These are phyloP conservation scores for Acipenser transmontanus DNA, from an alignment of 2,797 vertebrate genomes.

Conservation along the genomic window DNA sequence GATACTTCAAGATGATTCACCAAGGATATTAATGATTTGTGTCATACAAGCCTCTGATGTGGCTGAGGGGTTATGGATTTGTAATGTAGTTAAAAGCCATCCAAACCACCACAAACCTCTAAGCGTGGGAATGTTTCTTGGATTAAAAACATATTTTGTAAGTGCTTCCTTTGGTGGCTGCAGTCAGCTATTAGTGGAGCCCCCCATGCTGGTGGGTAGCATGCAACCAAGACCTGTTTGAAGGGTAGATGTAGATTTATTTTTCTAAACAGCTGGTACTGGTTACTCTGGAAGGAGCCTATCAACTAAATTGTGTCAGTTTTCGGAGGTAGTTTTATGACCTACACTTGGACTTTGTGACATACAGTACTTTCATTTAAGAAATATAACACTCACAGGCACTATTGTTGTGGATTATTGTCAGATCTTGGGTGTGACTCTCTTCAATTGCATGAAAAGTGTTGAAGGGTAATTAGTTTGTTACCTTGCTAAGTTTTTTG, in stretches of 20 bases:
- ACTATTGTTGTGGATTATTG: too few species aligned
- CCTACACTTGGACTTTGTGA: too few species aligned
- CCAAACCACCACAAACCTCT: not conserved
- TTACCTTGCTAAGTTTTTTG: too few species aligned
- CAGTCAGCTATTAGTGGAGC: not conserved
- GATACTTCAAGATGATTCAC: not conserved
- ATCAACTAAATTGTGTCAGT: too few species aligned
- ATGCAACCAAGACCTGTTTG: constrained; percentile 2
- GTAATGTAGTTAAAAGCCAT: constrained; percentile 16
- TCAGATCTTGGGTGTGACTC: too few species aligned
- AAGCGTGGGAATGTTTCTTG: not conserved
- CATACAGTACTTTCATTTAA: too few species aligned
- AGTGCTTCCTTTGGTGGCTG: not conserved
- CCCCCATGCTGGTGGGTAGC: not conserved
- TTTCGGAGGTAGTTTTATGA: too few species aligned
- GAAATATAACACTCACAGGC: too few species aligned
- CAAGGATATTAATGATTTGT: constrained; percentile 1
- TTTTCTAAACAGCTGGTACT: too few species aligned
- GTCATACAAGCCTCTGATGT: constrained; percentile 6
- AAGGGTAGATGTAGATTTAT: not conserved
- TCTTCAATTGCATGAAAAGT: too few species aligned
- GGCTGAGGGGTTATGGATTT: not conserved
- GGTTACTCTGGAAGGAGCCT: too few species aligned
- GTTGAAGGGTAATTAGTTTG: too few species aligned
- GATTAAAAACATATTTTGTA: constrained; percentile 2